These are phyloP conservation scores for Odontocolon sp. DNA, from an alignment of 2,888 invertebrate genomes.

Conservation along the genomic window DNA sequence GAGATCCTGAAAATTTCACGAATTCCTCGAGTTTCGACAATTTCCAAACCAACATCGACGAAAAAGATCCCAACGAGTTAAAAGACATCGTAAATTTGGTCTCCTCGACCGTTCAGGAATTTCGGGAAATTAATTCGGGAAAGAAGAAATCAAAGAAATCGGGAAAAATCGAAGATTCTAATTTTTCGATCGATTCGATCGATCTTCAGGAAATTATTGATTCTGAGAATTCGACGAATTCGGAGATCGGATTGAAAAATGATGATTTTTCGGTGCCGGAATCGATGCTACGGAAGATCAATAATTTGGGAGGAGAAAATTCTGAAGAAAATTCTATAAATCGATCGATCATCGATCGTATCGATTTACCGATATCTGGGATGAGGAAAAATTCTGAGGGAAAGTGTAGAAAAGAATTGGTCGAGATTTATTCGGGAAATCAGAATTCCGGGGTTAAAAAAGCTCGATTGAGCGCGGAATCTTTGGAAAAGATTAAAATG, in stretches of 20 bases:
- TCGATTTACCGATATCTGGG: not conserved
- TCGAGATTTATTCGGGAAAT: slow-evolving; percentile 34
- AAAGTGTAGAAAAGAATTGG: no score
- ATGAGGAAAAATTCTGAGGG: no score
- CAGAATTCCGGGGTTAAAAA: not conserved
- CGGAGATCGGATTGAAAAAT: not conserved
- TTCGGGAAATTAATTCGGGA: slow-evolving; percentile 23
- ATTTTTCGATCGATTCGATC: not conserved
- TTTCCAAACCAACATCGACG: slow-evolving; percentile 41
- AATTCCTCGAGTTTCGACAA: slow-evolving; percentile 38
- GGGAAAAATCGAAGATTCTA: not conserved
- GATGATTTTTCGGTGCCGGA: not conserved
- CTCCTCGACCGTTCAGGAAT: slow-evolving; percentile 48
- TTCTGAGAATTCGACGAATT: not conserved
- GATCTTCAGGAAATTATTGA: not conserved
- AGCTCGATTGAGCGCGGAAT: slow-evolving; percentile 15
- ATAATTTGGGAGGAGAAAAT: no score
- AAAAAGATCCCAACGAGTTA: slow-evolving; percentile 33
- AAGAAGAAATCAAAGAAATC: not conserved
- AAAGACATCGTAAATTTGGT: slow-evolving; percentile 49
- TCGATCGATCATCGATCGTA: not conserved
- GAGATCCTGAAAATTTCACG: not conserved
- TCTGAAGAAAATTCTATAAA: no score
- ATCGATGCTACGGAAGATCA: no score
- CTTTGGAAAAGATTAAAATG: slow-evolving; percentile 20